Conservation (phyloP, 2,888 invertebrate genomes). For the Apotomis capreana region DNA sequence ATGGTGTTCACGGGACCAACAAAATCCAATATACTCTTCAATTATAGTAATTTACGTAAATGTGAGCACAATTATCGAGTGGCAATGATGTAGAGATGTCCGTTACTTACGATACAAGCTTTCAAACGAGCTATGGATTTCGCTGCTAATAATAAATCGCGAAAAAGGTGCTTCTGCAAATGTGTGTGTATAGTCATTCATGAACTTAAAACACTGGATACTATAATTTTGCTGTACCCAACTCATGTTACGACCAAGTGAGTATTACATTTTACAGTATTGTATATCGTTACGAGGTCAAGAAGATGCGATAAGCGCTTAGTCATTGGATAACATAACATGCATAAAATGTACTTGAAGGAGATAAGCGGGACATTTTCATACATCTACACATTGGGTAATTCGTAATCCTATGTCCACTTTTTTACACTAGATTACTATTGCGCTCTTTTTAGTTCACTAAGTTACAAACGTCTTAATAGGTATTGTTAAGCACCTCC, state of each 20-base stretch:
- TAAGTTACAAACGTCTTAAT: no score
- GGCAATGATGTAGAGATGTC: no score
- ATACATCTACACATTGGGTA: background rate
- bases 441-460: no score
- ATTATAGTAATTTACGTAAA: no score
- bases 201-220: background rate
- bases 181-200: background rate
- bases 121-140: no score
- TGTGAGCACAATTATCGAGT: no score
- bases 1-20: no score
- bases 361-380: background rate
- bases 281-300: constrained; percentile 24
- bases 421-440: no score
- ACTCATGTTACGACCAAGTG: constrained; percentile 3
- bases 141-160: no score
- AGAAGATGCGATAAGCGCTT: constrained; percentile 15
- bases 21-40: no score
- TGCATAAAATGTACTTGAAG: background rate
- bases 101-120: no score
- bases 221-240: background rate
- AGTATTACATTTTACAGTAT: background rate
- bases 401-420: background rate
- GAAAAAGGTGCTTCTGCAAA: background rate
- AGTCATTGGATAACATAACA: constrained; percentile 7
- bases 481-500: no score